Base-by-base conservation (phyloP, 2,797 vertebrate genomes). In the Champsocephalus gunnari region DNA sequence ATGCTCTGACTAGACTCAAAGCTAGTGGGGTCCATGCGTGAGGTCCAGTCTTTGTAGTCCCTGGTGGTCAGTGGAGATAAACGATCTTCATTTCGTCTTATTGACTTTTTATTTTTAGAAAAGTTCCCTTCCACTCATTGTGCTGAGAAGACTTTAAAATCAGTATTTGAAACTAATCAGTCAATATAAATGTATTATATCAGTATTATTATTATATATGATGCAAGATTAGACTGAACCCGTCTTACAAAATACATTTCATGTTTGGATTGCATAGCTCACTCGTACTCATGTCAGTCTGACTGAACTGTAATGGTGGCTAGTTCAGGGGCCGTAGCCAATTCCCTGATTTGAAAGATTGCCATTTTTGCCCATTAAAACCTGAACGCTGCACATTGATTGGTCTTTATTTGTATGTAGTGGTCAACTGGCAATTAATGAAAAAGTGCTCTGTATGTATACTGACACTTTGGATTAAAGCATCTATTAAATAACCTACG, bases 1-100 rank as follows among this genome's bases (percentile, higher is more conserved):
- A 73, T 66, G 69, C 73, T 80, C 56, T 64, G 66, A 53, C 66
- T 50, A 28, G 49, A 72, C 56, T 21, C 64, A 53, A 75, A 67
- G 58, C 54, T 4, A 4, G 21, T 53, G 57, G 38, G 2, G 59
- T 57, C 24, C 44, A 14, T 58, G 48, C 67, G 54, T 75, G 24
- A 10, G 41, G 11, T 53, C 47, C 41, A 51, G 38, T 72, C 62
- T 62, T 62, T 48, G n/a, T 43, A 32, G 13, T 68, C 5, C 4
- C 65, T 11, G 7, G 4, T 45, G 28, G 54, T 5, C 51, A 12
- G 48, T 14, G 12, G 12, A 56, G 3, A 2, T 44, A 55, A n/a
- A 57, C 4, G 5, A 10, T 28, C 3, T 71, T 45, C 11, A 38
- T 48, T 68, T 21, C n/a, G 1, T 51, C 4, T 44, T n/a, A 59